A percentile compares a stretch with the other conserved stretches of the same genome.
Conservation (phyloP, 2,113 vertebrate genomes). For the Acrocephalus arundinaceus region DNA sequence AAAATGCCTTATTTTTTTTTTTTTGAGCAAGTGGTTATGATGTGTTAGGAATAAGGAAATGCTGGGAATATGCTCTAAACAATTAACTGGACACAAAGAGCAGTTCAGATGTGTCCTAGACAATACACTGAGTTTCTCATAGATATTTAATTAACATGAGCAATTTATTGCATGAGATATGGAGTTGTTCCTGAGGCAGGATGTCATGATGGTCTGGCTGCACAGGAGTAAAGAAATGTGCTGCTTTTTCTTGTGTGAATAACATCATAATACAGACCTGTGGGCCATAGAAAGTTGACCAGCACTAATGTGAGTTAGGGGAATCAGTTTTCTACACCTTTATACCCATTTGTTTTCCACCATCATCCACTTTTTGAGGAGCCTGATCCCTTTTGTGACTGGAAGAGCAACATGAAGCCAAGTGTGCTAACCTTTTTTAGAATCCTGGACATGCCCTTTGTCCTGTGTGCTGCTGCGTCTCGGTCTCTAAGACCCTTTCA, state of each 20-base stretch:
- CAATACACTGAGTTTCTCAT: not conserved
- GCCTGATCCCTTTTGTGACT: not conserved
- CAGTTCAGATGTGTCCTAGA: not conserved
- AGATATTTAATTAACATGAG: not conserved
- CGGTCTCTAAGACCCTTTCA: not conserved
- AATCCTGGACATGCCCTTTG: not conserved
- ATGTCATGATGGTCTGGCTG: not conserved
- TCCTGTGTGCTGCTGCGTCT: not conserved
- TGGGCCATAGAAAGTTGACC: not conserved
- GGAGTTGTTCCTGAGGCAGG: not conserved
- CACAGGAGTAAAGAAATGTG: not conserved
- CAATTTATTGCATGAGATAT: not conserved
- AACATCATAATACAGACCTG: not conserved
- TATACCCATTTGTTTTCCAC: not conserved
- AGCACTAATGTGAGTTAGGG: not conserved
- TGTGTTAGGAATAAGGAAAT: not conserved
- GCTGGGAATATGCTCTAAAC: not conserved
- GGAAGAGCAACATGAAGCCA: not conserved
- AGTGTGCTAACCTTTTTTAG: not conserved
- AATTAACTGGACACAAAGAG: not conserved
- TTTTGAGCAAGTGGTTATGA: not conserved
- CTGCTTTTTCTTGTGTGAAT: not conserved
- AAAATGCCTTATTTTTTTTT: not conserved
- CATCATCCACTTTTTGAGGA: not conserved
- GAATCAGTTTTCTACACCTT: not conserved